These are phyloP conservation scores for Typhlichthys subterraneus DNA, from an alignment of 2,797 vertebrate species.

Conservation along the genomic window DNA sequence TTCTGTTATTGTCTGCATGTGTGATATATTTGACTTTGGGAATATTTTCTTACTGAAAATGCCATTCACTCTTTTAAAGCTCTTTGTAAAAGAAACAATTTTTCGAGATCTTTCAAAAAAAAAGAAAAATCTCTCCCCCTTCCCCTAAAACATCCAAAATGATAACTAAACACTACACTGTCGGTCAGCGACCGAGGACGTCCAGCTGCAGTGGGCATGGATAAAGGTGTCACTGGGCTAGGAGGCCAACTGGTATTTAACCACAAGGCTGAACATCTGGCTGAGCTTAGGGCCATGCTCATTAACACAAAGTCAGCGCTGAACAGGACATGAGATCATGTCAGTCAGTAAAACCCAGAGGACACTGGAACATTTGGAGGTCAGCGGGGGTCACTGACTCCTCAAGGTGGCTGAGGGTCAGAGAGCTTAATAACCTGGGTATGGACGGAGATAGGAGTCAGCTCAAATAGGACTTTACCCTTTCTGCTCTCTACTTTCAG, in stretches of 20 bases:
- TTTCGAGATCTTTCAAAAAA: too few relatives aligned
- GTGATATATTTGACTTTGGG: too few relatives aligned
- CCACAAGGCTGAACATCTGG: conserved; percentile 65
- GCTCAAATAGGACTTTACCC: neutral
- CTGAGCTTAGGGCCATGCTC: conserved; percentile 52
- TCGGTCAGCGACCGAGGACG: conserved; percentile 12
- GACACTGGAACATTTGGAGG: conserved; percentile 40
- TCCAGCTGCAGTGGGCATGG: conserved; percentile 33
- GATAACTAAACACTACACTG: neutral
- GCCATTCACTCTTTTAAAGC: too few relatives aligned
- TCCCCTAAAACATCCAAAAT: neutral
- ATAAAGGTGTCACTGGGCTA: conserved; percentile 28
- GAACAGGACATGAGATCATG: conserved; percentile 57
- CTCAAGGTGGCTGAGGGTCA: conserved; percentile 39
- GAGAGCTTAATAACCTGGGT: conserved; percentile 16
- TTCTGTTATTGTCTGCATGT: neutral
- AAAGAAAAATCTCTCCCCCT: neutral
- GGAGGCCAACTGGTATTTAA: conserved; percentile 61
- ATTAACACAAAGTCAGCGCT: conserved; percentile 66
- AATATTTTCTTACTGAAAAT: too few relatives aligned
- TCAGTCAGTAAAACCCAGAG: conserved; percentile 32
- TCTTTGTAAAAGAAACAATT: too few relatives aligned
- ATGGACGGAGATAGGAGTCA: conserved; percentile 2
- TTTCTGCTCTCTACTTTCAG: neutral
- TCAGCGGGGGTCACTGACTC: conserved; percentile 35